Base-by-base conservation (phyloP, 2,797 vertebrate species). In the Pangasius djambal region DNA sequence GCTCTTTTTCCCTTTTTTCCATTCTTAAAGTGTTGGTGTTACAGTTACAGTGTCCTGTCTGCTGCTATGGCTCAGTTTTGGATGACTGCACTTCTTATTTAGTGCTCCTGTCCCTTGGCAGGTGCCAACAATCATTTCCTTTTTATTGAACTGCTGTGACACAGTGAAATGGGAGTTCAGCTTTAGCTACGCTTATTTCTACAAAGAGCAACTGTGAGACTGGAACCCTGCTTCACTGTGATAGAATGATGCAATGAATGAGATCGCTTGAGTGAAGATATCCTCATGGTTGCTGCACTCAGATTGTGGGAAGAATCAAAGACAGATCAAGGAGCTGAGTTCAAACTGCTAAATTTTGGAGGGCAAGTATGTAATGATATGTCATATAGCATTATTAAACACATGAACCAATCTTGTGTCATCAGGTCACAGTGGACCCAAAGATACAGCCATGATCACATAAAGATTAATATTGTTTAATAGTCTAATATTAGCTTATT, bases 101-200 rank as follows among this genome's bases (percentile, higher is more conserved):
- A 16, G 7, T 50, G 25, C 40, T 65, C 48, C 34, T 48, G 37
- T 83, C 81, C 79, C 20, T 25, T 44, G 37, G 15, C n/a, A 44
- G 59, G 25, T 10, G 1, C 1, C 25, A 67, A 6, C 59, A 82
- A 25, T 20, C 79, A 40, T 59, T 37, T 50, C 28, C 20, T 12
- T 82, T 25, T 59, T 82, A 82, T 61, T 61, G 79, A 83, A 61
- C 57, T 83, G 20, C 57, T 40, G 57, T 63, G 79, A 40, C 78
- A 78, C 78, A 28, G 20, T 61, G 79, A 83, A 63, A 82, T 82
- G 12, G 18, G 57, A 37, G 34, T 82, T 61, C 31, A 81, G 31
- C 31, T 59, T 37, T 34, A 34, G 31, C 78, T 81, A 81, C 0
- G 31, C 20, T 82, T 63, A 61, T 63, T 83, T 63, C 79, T 61